Base-by-base conservation (phyloP, 2,888 invertebrate genomes). In the Pammene aurita region DNA sequence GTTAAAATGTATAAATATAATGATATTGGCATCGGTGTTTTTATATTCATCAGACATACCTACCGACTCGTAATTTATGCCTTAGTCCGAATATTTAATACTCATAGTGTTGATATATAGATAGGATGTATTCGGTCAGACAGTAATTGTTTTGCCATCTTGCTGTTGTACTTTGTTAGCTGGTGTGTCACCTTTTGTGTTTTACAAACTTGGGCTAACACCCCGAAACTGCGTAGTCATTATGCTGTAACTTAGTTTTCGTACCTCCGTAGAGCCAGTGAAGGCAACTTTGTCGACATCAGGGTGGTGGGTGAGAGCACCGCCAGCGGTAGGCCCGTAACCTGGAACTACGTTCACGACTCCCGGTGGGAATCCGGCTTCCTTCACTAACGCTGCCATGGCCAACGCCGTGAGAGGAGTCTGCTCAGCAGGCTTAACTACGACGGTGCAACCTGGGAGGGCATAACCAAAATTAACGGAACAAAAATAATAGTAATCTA, bases 391-490 rank as follows among this genome's bases (percentile, higher is more conserved):
- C 70, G 97, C 95, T 0, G 97, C 98, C 10, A 98, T 88, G 78
- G 97, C 97, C 10, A 98, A 89, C 0, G 98, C 97, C 0, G 98
- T 97, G 34, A 98, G 92, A 0, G 97, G 96, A 0, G 98, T 99
- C 88, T 98, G 98, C 83, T 99, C 98, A 0, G 98, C 98, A 0
- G 98, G 97, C 86, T 98, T 98, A 76, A 98, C 88, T 1, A 98
- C 94, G 11, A 97, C 92, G 0, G 96, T 96, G 84, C 97, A 95
- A 77, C 96, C 96, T 89, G 34, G 54, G 13, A n/a, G 5, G n/a
- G 9, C 7, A 42, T 10, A 42, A 42, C 42, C 10, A 42, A 42
- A 42, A 11, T 42, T 11, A 41, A 9, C 2, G 10, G 7, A 10
- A 9, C 41, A n/a, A 52, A 13, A 7, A 18, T 18, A 18, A 16